These are phyloP conservation scores for Oreochromis mossambicus DNA, from an alignment of 2,797 vertebrate species.

Conservation along the genomic window DNA sequence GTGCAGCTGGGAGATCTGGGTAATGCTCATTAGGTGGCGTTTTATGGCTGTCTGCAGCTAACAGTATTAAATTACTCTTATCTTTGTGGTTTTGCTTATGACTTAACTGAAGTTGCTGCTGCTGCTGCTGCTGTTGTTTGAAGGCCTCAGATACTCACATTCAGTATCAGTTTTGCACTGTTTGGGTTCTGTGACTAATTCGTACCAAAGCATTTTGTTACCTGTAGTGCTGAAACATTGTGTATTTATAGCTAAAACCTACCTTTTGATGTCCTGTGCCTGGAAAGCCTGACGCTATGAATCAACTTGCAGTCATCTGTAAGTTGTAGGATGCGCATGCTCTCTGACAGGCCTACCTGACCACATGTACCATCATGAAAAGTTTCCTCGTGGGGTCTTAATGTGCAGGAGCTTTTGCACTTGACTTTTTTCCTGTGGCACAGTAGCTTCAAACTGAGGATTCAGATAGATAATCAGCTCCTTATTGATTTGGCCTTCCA, in stretches of 20 bases:
- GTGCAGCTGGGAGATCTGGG: constrained; percentile 93
- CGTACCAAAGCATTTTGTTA: background rate
- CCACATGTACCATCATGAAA: background rate
- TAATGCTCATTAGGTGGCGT: constrained; percentile 54
- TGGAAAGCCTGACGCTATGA: background rate
- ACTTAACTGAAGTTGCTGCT: background rate
- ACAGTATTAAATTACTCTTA: constrained; percentile 30
- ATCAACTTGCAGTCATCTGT: background rate
- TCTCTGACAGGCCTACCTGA: background rate
- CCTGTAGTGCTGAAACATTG: background rate
- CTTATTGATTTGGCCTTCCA: background rate
- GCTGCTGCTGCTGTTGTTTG: background rate
- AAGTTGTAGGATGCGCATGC: background rate
- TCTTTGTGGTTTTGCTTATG: background rate
- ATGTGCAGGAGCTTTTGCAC: background rate
- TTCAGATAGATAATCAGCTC: background rate
- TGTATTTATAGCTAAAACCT: background rate
- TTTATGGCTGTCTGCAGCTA: background rate
- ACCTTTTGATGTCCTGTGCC: background rate
- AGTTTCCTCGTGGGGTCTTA: background rate
- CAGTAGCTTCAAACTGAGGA: background rate
- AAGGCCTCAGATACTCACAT: background rate
- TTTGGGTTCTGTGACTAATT: background rate
- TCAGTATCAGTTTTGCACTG: background rate
- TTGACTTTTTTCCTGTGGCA: background rate